Conservation (phyloP, 2,113 vertebrate genomes). For the Campylomormyrus tamandua region DNA sequence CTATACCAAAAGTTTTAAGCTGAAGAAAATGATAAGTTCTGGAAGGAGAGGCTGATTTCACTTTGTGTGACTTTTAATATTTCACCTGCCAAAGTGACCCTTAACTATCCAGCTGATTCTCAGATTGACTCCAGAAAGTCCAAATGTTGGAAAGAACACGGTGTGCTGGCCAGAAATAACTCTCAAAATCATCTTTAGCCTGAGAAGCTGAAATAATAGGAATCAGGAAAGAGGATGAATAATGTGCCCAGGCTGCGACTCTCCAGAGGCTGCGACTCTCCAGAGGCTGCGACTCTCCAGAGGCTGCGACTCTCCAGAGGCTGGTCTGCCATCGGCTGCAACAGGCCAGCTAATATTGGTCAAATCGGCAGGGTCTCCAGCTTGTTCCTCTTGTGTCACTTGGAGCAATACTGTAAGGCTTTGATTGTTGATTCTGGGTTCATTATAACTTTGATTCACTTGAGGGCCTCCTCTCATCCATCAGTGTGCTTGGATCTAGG, state of each 20-base stretch:
- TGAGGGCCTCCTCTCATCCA: not conserved
- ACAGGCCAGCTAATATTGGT: not conserved
- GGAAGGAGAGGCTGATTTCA: not conserved
- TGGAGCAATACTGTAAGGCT: not conserved
- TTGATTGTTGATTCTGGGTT: not conserved
- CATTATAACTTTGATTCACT: not conserved
- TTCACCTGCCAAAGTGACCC: not conserved
- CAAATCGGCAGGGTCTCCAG: not conserved
- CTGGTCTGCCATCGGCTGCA: not conserved
- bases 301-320: not conserved
- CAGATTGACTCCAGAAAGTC: not conserved
- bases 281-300: no score
- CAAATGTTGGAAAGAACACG: not conserved
- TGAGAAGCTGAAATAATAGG: not conserved
- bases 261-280: no score
- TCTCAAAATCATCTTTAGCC: not conserved
- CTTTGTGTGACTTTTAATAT: slow-evolving; percentile 5
- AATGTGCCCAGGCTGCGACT: not conserved
- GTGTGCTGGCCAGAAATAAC: not conserved
- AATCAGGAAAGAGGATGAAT: not conserved
- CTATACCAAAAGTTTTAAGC: not conserved
- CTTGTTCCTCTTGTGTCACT: not conserved
- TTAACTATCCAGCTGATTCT: not conserved
- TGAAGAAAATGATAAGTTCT: not conserved
- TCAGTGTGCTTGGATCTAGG: not conserved